Evolutionary conservation across 2,888 invertebrate species (phyloP).

Genomic region (Morpho achilles): DNA sequence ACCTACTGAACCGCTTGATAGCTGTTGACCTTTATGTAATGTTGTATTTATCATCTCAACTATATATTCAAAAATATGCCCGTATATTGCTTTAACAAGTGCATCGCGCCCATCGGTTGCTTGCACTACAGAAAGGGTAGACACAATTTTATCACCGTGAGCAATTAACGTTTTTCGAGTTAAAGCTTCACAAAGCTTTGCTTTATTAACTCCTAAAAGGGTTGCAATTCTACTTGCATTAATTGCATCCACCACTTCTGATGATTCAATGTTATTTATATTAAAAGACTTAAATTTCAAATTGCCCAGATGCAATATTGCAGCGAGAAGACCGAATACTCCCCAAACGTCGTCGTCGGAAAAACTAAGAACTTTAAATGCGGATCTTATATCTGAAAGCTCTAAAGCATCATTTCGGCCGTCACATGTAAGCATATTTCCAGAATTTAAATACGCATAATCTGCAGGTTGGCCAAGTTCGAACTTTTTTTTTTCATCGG

Average conservation of each 20-base stretch:
- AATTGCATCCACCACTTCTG: constrained; percentile 86
- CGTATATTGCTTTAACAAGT: constrained; percentile 95
- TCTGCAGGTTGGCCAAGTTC: constrained; percentile 86
- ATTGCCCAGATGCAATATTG: constrained; percentile 95
- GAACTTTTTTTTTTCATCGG: constrained; percentile 88
- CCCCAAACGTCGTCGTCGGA: constrained; percentile 90
- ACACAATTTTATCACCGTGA: constrained; percentile 89
- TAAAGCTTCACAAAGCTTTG: constrained; percentile 86
- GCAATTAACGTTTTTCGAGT: constrained; percentile 92
- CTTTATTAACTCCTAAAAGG: constrained; percentile 84
- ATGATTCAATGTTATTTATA: constrained; percentile 91
- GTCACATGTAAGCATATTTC: constrained; percentile 86
- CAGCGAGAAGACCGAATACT: constrained; percentile 90
- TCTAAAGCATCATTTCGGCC: constrained; percentile 92
- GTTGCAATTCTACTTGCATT: constrained; percentile 85
- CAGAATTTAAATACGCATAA: constrained; percentile 90
- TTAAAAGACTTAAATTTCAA: constrained; percentile 88
- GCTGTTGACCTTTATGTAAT: constrained; percentile 82
- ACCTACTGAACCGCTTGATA: constrained; percentile 87
- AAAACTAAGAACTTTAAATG: constrained; percentile 96
- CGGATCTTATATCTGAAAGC: constrained; percentile 92
- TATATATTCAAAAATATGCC: constrained; percentile 92
- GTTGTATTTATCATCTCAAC: constrained; percentile 94
- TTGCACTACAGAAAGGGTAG: constrained; percentile 85
- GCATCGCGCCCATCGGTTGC: constrained; percentile 94